Percentiles rank a stretch among this genome's conserved stretches.
phyloP scores from a whole-genome alignment of 1,140 invertebrate genomes.

The Heterodera carotae region DNA sequence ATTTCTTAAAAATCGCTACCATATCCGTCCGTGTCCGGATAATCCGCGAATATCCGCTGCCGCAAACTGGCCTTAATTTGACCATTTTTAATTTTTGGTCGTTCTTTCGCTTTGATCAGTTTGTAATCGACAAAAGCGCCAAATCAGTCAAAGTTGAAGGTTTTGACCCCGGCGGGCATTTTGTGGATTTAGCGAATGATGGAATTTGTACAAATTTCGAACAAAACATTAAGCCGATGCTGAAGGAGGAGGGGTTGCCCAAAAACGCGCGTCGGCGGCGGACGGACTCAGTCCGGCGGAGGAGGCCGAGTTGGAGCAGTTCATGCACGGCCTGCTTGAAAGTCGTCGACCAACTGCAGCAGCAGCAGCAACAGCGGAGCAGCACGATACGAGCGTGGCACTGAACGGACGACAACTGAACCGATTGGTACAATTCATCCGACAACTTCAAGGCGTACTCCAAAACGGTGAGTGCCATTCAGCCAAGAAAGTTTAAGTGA shows the following conservation, averaged over 20 bases:
- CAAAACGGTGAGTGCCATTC: conserved; percentile 37
- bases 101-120: no score
- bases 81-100: no score
- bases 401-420: conserved; percentile 36
- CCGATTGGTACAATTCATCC: conserved; percentile 45
- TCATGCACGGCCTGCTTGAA: conserved; percentile 41
- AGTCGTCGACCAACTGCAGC: no score
- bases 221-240: conserved; percentile 1
- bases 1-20: no score
- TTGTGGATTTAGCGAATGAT: no score
- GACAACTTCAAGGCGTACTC: conserved; percentile 41
- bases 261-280: not conserved
- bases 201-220: no score
- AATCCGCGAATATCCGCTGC: no score
- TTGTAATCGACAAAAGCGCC: conserved; percentile 1
- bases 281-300: conserved; percentile 35
- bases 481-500: no score
- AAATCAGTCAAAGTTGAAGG: no score
- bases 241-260: conserved; percentile 1
- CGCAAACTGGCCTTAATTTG: no score
- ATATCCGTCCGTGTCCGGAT: no score
- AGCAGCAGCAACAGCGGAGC: not conserved
- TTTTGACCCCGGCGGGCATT: no score
- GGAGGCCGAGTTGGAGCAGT: conserved; percentile 47
- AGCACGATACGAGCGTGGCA: conserved; percentile 1